These are phyloP conservation scores for Poeciliopsis paucimaculata DNA, from an alignment of 2,797 vertebrate species.

Conservation along the genomic window DNA sequence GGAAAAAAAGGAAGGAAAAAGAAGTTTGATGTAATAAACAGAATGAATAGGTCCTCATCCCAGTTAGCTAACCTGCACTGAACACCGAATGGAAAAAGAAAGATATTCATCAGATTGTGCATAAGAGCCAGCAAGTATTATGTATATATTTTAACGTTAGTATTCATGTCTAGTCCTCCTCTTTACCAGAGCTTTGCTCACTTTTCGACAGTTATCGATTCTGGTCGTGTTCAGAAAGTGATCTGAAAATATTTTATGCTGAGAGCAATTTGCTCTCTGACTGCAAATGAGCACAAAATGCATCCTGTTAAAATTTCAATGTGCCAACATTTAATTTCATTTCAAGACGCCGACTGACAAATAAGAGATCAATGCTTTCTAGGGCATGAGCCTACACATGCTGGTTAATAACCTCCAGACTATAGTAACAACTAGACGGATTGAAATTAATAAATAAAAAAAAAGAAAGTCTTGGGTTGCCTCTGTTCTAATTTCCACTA, in stretches of 20 bases:
- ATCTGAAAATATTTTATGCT: constrained; percentile 45
- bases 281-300: constrained; percentile 39
- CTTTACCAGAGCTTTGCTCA: constrained; percentile 29
- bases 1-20: not conserved
- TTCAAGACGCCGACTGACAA: constrained; percentile 8
- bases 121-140: constrained; percentile 9
- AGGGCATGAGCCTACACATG: not conserved
- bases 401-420: not conserved
- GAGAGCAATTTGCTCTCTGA: constrained; percentile 31
- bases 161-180: constrained; percentile 25
- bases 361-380: not conserved
- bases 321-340: constrained; percentile 10
- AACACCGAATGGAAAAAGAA: not conserved
- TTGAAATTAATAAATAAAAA: not conserved
- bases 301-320: constrained; percentile 22
- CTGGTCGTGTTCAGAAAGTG: constrained; percentile 35
- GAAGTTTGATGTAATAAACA: not conserved
- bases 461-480: not conserved
- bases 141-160: constrained; percentile 22
- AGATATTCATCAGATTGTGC: not conserved
- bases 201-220: constrained; percentile 35
- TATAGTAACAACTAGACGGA: not conserved
- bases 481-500: not conserved
- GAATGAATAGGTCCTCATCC: not conserved
- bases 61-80: not conserved